Conservation (phyloP, 2,888 invertebrate genomes). For the Pseudococcus viburni region DNA sequence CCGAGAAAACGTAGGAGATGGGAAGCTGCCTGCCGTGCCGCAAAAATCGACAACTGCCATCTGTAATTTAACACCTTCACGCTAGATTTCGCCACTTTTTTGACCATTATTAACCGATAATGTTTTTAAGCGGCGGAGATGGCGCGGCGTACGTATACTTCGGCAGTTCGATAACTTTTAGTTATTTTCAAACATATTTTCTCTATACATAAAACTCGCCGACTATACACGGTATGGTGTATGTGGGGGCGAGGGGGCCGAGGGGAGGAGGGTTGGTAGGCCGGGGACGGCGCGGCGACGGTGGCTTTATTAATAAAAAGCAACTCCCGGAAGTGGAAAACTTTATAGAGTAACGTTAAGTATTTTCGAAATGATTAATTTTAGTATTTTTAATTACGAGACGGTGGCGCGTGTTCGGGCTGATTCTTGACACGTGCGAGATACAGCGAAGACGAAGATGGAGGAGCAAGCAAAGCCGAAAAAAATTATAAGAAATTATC, state of each 20-base stretch:
- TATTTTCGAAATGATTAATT: slow-evolving; percentile 22
- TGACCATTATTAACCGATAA: slow-evolving; percentile 59
- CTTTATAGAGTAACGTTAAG: background rate
- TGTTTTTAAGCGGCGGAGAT: slow-evolving; percentile 42
- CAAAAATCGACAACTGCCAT: slow-evolving; percentile 65
- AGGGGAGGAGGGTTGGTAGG: background rate
- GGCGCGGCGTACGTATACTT: background rate
- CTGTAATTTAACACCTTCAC: slow-evolving; percentile 65
- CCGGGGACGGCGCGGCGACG: background rate
- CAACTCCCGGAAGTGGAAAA: slow-evolving; percentile 35
- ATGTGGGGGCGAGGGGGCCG: background rate
- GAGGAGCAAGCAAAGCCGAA: background rate
- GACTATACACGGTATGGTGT: background rate
- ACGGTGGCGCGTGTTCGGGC: slow-evolving; percentile 7
- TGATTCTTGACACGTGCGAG: slow-evolving; percentile 6
- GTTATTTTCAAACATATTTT: slow-evolving; percentile 22
- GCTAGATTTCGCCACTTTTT: slow-evolving; percentile 64
- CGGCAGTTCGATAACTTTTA: slow-evolving; percentile 27
- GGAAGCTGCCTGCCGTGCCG: slow-evolving; percentile 50
- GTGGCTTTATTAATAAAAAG: slow-evolving; percentile 14
- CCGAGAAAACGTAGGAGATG: slow-evolving; percentile 45
- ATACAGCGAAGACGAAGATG: background rate
- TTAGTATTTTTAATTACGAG: slow-evolving; percentile 26
- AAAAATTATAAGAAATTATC: slow-evolving; percentile 13
- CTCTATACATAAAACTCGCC: background rate